Evolutionary conservation across 2,797 vertebrate species (phyloP), one percentile per base, ranked within the genome.

Genomic region (Malurus leucopterus): DNA sequence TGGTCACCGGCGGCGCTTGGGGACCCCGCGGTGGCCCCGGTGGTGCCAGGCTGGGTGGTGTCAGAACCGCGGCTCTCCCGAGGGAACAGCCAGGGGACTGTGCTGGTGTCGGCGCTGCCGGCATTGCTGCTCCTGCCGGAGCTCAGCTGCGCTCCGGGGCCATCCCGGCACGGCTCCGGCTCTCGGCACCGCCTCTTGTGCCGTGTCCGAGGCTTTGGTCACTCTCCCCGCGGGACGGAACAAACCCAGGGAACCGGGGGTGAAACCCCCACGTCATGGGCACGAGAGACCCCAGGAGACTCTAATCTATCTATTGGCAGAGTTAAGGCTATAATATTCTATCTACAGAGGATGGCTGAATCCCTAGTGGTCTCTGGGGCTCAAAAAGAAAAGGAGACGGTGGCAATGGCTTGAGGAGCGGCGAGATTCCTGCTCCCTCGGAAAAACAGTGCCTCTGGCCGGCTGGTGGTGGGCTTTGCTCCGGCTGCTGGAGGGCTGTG

Each of bases 251-350:
- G 49, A 84, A 93, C 46, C 17, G 67, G 57, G 84, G 59, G 59
- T 23, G 54, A 84, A 88, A 76, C 40, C 67, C 77, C 68, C 40
- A 53, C 40, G 43, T 61, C 53, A n/a, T 1, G 64, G 55, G 1
- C 8, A 91, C 67, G 82, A 92, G 77, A 96, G 91, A 90, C 89
- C 82, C 82, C 84, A 90, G 84, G 86, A 91, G 90, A 94, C 81
- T 91, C 93, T 89, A 89, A 94, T 93, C 93, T 94, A 95, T 86
- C 93, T 96, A 93, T 88, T 91, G 95, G 90, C 90, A 95, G 93
- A 96, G 83, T 96, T 97, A 97, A 97, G 96, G 96, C 96, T 97
- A 95, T 93, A 95, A 93, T 93, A 95, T 87, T 95, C 95, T 96
- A 95, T 95, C 95, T 97, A 96, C 93, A 95, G 63, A 93, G 86